These are phyloP conservation scores for Phania funesta DNA, from an alignment of 2,888 invertebrate species.

Conservation along the genomic window DNA sequence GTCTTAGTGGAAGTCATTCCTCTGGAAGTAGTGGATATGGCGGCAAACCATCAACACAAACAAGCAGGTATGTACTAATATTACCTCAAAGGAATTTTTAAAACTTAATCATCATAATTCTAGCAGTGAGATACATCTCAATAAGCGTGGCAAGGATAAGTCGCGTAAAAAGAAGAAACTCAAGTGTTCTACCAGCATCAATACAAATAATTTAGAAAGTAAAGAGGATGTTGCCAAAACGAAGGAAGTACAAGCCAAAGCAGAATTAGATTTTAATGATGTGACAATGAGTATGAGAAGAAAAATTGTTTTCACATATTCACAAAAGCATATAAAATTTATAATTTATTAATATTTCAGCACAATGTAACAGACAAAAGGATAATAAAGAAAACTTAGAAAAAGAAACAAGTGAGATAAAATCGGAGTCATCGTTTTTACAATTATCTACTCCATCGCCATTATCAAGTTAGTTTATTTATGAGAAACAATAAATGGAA, in stretches of 20 bases:
- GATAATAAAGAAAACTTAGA: slow-evolving; percentile 71
- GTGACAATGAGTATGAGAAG: slow-evolving; percentile 65
- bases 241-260: slow-evolving; percentile 64
- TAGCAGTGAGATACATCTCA: slow-evolving; percentile 73
- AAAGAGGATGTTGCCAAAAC: slow-evolving; percentile 69
- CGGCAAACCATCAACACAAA: slow-evolving; percentile 84
- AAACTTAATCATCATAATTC: background rate
- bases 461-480: slow-evolving; percentile 68
- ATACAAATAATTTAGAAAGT: slow-evolving; percentile 67
- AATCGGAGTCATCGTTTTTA: slow-evolving; percentile 72
- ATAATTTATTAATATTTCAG: slow-evolving; percentile 51
- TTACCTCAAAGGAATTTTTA: background rate
- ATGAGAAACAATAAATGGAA: no score
- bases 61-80: slow-evolving; percentile 79
- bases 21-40: slow-evolving; percentile 91
- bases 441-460: slow-evolving; percentile 72
- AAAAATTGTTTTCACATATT: background rate
- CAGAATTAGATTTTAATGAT: slow-evolving; percentile 67
- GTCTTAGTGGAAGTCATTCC: slow-evolving; percentile 88
- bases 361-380: slow-evolving; percentile 69
- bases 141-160: slow-evolving; percentile 78
- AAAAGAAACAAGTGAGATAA: slow-evolving; percentile 70
- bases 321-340: background rate
- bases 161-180: slow-evolving; percentile 78
- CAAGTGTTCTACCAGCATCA: slow-evolving; percentile 69